Percentiles rank a stretch among this genome's conserved stretches.
These are phyloP conservation scores for Mamestra configurata DNA, from an alignment of 1,140 invertebrate genomes.

Conservation along the genomic window DNA sequence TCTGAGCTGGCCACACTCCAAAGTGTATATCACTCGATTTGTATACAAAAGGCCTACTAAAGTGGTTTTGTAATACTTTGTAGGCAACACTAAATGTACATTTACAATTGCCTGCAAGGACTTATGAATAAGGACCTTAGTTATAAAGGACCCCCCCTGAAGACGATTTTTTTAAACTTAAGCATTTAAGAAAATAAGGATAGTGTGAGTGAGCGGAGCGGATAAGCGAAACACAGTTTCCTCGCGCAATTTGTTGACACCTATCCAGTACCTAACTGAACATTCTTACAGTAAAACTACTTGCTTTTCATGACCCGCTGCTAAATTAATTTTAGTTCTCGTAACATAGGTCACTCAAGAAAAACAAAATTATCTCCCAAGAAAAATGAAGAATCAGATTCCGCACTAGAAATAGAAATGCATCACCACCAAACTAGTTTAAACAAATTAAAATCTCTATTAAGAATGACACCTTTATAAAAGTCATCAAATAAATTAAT, in stretches of 20 bases:
- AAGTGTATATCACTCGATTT: background rate
- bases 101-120: background rate
- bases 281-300: too few relatives aligned
- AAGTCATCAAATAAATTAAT: conserved; percentile 20
- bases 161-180: background rate
- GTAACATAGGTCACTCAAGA: background rate
- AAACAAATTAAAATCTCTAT: background rate
- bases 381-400: background rate
- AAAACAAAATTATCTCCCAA: background rate
- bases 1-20: conserved; percentile 10
- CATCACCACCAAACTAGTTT: background rate
- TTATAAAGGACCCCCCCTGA: background rate
- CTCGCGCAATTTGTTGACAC: too few relatives aligned
- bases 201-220: too few relatives aligned
- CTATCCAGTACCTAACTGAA: too few relatives aligned
- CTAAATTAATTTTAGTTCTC: too few relatives aligned
- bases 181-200: background rate
- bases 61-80: background rate
- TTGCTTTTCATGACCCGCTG: too few relatives aligned
- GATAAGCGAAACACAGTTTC: too few relatives aligned
- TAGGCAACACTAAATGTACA: background rate
- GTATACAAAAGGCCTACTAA: conserved; percentile 20
- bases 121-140: background rate
- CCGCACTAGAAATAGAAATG: background rate
- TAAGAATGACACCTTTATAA: background rate